Conservation (phyloP, 2,113 vertebrate genomes). For the Rhea americana region DNA sequence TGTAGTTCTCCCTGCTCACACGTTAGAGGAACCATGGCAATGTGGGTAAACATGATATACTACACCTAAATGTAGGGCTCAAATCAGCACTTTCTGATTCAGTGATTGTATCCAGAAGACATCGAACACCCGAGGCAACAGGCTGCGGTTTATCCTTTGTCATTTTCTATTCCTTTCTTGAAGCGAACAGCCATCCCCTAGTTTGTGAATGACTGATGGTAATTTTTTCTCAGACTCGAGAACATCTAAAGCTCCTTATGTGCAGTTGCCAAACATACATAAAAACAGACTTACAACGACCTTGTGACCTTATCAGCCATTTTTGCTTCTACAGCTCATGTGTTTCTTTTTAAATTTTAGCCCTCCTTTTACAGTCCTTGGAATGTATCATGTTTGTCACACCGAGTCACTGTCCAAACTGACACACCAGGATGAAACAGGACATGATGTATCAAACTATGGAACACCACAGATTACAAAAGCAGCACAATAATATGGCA, state of each 20-base stretch:
- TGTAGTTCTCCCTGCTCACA: background rate
- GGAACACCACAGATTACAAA: background rate
- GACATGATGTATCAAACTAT: background rate
- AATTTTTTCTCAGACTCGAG: background rate
- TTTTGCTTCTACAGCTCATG: background rate
- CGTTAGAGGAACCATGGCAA: background rate
- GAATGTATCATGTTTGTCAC: background rate
- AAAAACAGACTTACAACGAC: background rate
- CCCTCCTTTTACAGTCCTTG: background rate
- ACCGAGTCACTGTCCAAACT: background rate
- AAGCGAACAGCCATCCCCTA: background rate
- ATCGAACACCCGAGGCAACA: background rate
- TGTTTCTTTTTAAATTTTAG: background rate
- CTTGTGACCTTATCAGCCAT: background rate
- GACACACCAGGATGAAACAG: background rate
- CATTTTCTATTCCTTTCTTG: background rate
- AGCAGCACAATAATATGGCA: background rate
- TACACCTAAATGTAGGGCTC: background rate
- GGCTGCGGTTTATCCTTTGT: background rate
- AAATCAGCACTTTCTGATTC: background rate
- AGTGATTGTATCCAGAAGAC: background rate
- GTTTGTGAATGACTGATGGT: background rate
- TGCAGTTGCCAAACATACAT: background rate
- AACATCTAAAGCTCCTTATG: background rate
- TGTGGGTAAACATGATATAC: background rate